phyloP scores from a whole-genome alignment of 2,797 vertebrate genomes.

The Steatocranus sp. region DNA sequence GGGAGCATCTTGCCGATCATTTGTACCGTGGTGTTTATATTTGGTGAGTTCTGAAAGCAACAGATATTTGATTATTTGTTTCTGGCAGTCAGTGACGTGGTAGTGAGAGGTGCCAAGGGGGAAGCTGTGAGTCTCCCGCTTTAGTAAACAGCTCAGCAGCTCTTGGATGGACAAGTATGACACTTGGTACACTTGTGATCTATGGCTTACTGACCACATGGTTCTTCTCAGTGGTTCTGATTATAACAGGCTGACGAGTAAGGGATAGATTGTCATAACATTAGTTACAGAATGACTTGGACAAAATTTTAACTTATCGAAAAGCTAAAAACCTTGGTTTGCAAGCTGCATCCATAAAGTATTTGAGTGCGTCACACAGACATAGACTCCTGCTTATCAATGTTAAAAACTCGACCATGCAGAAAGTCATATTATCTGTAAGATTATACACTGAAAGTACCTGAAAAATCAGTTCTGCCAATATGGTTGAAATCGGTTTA shows the following conservation, averaged over 20 bases:
- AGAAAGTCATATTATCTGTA: background rate
- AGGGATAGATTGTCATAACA: background rate
- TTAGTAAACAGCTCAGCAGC: background rate
- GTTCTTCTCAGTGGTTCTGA: background rate
- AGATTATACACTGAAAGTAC: background rate
- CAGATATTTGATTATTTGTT: background rate
- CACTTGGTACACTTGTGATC: background rate
- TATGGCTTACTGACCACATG: background rate
- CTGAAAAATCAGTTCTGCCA: background rate
- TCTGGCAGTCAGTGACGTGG: background rate
- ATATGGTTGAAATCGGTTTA: background rate
- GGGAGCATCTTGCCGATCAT: conserved; percentile 82
- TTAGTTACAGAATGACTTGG: background rate
- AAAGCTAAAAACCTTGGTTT: background rate
- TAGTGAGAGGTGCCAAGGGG: background rate
- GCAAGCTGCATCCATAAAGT: background rate
- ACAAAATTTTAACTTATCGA: background rate
- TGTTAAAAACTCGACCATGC: background rate
- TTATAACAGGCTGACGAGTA: background rate
- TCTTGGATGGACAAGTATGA: background rate
- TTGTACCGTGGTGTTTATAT: conserved; percentile 87
- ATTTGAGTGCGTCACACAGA: background rate
- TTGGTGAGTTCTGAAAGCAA: conserved; percentile 73
- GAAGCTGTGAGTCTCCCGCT: background rate
- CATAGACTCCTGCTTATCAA: background rate